Evolutionary conservation across 2,888 invertebrate genomes (phyloP).

Genomic region (Thelaira solivaga): DNA sequence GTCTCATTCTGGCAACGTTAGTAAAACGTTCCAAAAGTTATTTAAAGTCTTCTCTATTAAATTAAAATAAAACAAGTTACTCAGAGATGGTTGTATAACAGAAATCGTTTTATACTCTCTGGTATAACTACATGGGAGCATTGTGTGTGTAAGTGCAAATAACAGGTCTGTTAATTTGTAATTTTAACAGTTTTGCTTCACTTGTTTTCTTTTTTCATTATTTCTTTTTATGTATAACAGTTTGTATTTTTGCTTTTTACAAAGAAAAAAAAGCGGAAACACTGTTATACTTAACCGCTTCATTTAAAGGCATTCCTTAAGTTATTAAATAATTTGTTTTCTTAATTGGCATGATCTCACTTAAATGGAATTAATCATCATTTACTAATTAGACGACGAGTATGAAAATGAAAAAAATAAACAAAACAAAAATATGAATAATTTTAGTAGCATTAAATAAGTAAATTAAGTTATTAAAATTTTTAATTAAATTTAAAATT

Average conservation of each 20-base stretch:
- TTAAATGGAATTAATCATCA: constrained; percentile 50
- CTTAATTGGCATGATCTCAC: constrained; percentile 62
- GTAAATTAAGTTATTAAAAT: no score
- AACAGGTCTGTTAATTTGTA: background rate
- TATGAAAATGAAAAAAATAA: constrained; percentile 3
- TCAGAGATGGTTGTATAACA: background rate
- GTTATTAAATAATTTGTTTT: constrained; percentile 57
- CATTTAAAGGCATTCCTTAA: constrained; percentile 51
- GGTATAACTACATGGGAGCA: no score
- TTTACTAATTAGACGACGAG: constrained; percentile 45
- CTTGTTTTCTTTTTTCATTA: background rate
- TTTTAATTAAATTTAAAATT: background rate
- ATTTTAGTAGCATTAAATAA: background rate
- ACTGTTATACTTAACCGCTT: constrained; percentile 38
- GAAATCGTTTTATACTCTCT: background rate
- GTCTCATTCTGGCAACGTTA: no score
- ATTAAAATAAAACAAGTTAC: background rate
- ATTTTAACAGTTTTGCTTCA: background rate
- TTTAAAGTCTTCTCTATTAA: constrained; percentile 11
- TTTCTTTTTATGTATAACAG: constrained; percentile 27
- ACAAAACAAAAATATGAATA: no score
- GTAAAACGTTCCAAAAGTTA: constrained; percentile 22
- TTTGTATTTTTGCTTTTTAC: background rate
- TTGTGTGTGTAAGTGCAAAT: no score
- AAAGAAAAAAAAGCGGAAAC: background rate